These are phyloP conservation scores for Phasia obesa DNA, from an alignment of 2,888 invertebrate species.

Conservation along the genomic window DNA sequence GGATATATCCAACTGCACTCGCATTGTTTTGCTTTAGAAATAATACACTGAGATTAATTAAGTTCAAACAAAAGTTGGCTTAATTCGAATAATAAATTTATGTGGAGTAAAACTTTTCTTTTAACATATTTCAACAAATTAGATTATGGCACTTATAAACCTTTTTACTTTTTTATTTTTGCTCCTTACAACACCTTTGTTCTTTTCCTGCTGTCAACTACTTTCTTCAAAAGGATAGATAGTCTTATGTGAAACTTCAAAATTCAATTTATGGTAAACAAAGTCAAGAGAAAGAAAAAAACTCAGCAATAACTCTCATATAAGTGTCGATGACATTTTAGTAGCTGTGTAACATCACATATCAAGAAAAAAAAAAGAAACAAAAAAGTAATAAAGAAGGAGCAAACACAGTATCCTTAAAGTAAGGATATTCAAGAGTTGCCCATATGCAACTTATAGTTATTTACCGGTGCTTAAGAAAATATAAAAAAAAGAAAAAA, in stretches of 20 bases:
- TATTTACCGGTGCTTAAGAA: constrained; percentile 9
- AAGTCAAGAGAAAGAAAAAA: background rate
- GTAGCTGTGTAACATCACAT: constrained; percentile 25
- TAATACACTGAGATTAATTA: no score
- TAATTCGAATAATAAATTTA: no score
- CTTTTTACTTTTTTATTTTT: background rate
- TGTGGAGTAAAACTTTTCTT: background rate
- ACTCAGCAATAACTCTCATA: constrained; percentile 53
- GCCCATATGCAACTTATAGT: background rate
- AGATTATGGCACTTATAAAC: background rate
- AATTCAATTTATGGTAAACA: constrained; percentile 45
- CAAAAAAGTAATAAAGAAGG: no score
- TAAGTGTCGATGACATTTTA: constrained; percentile 79
- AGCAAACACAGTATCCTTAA: constrained; percentile 24
- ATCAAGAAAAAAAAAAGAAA: constrained; percentile 5
- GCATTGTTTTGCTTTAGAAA: no score
- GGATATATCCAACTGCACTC: no score
- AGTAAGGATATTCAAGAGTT: background rate
- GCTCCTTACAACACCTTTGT: background rate
- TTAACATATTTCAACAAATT: background rate
- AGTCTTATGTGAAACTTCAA: constrained; percentile 34
- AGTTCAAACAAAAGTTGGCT: no score
- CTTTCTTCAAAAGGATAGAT: background rate
- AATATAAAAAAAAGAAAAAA: background rate
- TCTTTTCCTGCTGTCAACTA: constrained; percentile 5